Evolutionary conservation across 2,113 vertebrate species (phyloP).

Genomic region (Prunella himalayana): DNA sequence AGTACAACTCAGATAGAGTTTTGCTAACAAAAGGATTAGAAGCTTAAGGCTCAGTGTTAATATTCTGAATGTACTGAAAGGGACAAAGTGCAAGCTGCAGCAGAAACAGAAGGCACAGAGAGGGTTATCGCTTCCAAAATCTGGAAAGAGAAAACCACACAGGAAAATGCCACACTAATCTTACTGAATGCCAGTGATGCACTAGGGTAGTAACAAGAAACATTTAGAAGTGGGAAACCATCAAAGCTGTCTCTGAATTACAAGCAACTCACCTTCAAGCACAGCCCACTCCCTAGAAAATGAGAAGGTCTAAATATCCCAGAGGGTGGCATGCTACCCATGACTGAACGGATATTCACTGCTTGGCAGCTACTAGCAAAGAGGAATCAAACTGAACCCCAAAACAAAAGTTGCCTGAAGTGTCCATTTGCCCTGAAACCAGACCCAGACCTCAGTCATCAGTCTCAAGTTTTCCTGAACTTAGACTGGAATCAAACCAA

Average conservation of each 20-base stretch:
- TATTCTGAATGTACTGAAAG: not conserved
- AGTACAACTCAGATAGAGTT: not conserved
- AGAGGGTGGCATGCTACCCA: not conserved
- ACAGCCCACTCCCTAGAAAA: not conserved
- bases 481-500: not conserved
- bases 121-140: not conserved
- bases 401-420: not conserved
- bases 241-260: not conserved
- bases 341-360: not conserved
- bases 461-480: not conserved
- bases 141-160: not conserved
- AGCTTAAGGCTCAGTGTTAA: not conserved
- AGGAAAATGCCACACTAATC: not conserved
- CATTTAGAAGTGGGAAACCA: not conserved
- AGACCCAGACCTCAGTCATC: not conserved
- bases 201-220: not conserved
- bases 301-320: not conserved
- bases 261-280: not conserved
- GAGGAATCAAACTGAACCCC: not conserved
- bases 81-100: not conserved
- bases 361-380: not conserved
- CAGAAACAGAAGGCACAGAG: not conserved
- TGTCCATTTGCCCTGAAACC: not conserved
- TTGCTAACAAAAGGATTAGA: slow-evolving; percentile 6
- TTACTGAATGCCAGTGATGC: not conserved